A percentile compares a stretch with the other conserved stretches of the same genome.
Conservation (phyloP, 2,113 vertebrate species). For the Amblyornis subalaris region DNA sequence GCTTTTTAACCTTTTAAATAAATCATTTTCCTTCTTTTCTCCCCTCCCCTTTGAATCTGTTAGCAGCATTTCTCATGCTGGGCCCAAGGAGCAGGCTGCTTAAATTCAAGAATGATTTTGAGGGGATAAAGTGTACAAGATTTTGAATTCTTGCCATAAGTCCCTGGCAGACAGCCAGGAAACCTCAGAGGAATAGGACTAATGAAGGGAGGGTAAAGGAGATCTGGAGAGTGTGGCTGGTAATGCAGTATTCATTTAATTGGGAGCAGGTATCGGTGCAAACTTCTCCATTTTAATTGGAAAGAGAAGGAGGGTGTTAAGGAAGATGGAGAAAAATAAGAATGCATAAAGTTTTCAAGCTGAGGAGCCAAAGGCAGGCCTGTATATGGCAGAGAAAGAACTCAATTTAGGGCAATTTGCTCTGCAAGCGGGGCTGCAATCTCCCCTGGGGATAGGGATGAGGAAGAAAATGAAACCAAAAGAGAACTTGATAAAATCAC, state of each 20-base stretch:
- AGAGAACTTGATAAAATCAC: slow-evolving; percentile 96
- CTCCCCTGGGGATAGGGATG: slow-evolving; percentile 91
- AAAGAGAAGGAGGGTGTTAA: slow-evolving; percentile 78
- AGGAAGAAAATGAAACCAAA: slow-evolving; percentile 97
- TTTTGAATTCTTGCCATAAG: slow-evolving; percentile 84
- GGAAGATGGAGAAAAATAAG: slow-evolving; percentile 78
- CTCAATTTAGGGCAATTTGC: slow-evolving; percentile 99
- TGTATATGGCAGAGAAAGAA: slow-evolving; percentile 94
- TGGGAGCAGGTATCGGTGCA: slow-evolving; percentile 83
- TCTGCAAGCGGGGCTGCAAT: slow-evolving; percentile 90
- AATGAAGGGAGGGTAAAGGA: slow-evolving; percentile 88
- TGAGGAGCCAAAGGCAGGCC: slow-evolving; percentile 86
- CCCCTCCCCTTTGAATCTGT: slow-evolving; percentile 63
- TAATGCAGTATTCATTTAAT: slow-evolving; percentile 83
- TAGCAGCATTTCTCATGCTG: slow-evolving; percentile 74
- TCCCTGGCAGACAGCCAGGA: slow-evolving; percentile 79
- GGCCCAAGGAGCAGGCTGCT: slow-evolving; percentile 75
- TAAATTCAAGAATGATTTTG: slow-evolving; percentile 81
- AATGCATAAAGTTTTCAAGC: slow-evolving; percentile 89
- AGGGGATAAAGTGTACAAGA: slow-evolving; percentile 80
- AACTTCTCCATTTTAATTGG: slow-evolving; percentile 85
- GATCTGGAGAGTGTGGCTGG: slow-evolving; percentile 73
- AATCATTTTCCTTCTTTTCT: slow-evolving; percentile 71
- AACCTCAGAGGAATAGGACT: slow-evolving; percentile 80
- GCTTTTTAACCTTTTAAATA: slow-evolving; percentile 77